Evolutionary conservation across 2,113 vertebrate genomes (phyloP).

Genomic region (Nanorana parkeri): DNA sequence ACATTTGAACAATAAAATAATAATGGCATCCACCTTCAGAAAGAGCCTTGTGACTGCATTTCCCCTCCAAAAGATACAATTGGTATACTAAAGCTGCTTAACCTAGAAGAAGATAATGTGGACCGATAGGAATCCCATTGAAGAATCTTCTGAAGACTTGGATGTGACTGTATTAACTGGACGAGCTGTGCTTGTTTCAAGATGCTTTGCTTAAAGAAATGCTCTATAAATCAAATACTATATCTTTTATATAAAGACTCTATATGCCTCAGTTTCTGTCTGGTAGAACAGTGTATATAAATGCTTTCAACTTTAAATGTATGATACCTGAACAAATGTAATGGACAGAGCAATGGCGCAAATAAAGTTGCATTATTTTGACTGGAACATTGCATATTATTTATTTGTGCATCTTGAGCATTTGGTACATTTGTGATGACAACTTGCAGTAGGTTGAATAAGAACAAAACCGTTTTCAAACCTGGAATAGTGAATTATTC

Average conservation of each 20-base stretch:
- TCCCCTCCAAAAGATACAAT: constrained; percentile 17
- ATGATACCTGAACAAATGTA: neutral
- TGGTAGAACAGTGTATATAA: constrained; percentile 26
- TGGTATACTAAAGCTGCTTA: constrained; percentile 45
- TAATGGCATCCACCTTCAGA: constrained; percentile 22
- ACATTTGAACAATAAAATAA: constrained; percentile 33
- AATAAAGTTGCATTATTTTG: constrained; percentile 33
- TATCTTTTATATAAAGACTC: constrained; percentile 17
- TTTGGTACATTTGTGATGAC: neutral
- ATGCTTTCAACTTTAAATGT: constrained; percentile 4
- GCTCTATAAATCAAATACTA: constrained; percentile 20
- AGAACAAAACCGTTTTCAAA: neutral
- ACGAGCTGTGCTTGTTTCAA: constrained; percentile 20
- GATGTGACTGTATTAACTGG: constrained; percentile 36
- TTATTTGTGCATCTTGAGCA: neutral
- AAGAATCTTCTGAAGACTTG: constrained; percentile 27
- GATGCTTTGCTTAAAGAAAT: constrained; percentile 34
- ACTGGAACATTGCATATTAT: neutral
- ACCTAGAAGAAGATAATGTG: constrained; percentile 14
- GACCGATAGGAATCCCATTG: neutral
- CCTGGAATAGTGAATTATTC: neutral
- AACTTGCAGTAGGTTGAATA: neutral
- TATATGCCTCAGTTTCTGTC: neutral
- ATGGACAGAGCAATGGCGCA: neutral
- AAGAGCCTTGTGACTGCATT: constrained; percentile 8